These are phyloP conservation scores for Tachycineta bicolor DNA, from an alignment of 2,113 vertebrate genomes.

Conservation along the genomic window DNA sequence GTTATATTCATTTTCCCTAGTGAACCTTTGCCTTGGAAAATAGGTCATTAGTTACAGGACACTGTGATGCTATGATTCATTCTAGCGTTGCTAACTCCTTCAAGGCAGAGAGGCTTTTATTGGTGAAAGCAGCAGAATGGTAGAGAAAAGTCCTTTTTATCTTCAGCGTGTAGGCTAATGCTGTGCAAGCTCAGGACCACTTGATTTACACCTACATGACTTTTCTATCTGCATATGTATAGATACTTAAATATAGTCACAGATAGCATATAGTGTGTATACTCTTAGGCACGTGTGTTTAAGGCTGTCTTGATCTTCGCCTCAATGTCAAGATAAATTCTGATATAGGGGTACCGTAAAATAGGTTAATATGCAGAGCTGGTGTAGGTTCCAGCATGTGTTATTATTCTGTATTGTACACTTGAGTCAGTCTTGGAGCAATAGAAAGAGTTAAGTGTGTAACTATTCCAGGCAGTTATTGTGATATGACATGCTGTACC, in stretches of 20 bases:
- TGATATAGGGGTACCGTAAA: background rate
- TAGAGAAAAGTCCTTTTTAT: background rate
- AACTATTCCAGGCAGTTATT: background rate
- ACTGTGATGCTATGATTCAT: background rate
- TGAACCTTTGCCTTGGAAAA: background rate
- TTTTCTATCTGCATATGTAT: background rate
- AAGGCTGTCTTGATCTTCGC: background rate
- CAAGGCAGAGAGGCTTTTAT: background rate
- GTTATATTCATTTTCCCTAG: background rate
- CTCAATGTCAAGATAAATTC: background rate
- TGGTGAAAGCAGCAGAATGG: background rate
- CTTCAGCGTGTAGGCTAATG: background rate
- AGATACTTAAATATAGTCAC: background rate
- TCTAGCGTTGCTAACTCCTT: background rate
- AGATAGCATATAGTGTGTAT: background rate
- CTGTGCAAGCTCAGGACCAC: background rate
- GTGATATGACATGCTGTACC: background rate
- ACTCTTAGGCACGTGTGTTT: accelerated
- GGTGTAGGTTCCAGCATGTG: background rate
- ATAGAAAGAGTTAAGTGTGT: background rate
- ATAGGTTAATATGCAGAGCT: background rate
- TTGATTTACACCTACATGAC: background rate
- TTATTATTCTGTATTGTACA: background rate
- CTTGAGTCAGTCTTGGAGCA: background rate
- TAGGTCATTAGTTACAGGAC: background rate